phyloP scores from a whole-genome alignment of 2,113 vertebrate genomes.

The Podiceps cristatus region DNA sequence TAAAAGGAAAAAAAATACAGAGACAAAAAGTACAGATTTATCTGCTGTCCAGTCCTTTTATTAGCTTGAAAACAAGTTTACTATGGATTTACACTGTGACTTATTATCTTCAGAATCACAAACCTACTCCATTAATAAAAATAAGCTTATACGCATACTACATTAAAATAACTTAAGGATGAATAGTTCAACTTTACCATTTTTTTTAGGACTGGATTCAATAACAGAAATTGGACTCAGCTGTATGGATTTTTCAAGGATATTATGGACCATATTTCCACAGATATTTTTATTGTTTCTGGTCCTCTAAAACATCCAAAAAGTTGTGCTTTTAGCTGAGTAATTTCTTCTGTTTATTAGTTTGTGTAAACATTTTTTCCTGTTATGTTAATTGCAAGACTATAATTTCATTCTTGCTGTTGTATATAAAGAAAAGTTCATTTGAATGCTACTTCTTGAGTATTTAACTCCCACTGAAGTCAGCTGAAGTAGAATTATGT shows the following conservation, averaged over 20 bases:
- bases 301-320: not conserved
- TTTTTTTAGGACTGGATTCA: slow-evolving; percentile 55
- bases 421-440: not conserved
- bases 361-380: not conserved
- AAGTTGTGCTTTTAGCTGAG: slow-evolving; percentile 19
- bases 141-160: not conserved
- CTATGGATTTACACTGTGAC: not conserved
- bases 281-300: slow-evolving; percentile 47
- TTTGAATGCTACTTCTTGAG: not conserved
- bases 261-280: slow-evolving; percentile 53
- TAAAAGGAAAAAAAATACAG: not conserved
- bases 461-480: not conserved
- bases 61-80: slow-evolving; percentile 3
- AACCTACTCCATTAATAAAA: slow-evolving; percentile 23
- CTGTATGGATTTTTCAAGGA: slow-evolving; percentile 65
- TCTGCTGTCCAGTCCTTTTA: not conserved
- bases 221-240: slow-evolving; percentile 69
- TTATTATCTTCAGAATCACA: not conserved
- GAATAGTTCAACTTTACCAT: slow-evolving; percentile 33
- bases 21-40: not conserved
- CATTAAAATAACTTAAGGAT: slow-evolving; percentile 49
- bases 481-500: not conserved
- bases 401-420: not conserved
- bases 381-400: not conserved
- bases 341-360: slow-evolving; percentile 16